Evolutionary conservation across 2,113 vertebrate species (phyloP).

Genomic region (Pollimyrus isidori): DNA sequence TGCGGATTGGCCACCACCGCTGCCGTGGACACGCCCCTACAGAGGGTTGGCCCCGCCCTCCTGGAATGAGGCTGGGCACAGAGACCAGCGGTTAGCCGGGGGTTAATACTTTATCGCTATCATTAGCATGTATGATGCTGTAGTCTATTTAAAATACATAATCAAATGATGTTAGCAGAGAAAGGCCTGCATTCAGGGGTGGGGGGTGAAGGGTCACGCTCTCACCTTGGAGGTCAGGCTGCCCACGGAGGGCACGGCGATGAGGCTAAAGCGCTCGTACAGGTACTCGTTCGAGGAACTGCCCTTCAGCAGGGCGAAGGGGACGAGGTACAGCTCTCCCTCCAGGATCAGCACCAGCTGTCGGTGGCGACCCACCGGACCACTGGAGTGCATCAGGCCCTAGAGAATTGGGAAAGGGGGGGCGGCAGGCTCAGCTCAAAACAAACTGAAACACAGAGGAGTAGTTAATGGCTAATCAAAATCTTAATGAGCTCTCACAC

Average conservation of each 20-base stretch:
- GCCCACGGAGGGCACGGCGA: constrained; percentile 81
- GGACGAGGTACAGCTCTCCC: constrained; percentile 90
- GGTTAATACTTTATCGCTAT: neutral
- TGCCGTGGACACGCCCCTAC: constrained; percentile 78
- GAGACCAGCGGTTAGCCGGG: neutral
- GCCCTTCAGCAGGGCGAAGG: constrained; percentile 88
- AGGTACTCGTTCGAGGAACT: constrained; percentile 92
- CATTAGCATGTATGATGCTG: neutral
- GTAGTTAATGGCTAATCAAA: neutral
- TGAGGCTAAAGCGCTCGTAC: constrained; percentile 86
- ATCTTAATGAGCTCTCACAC: neutral
- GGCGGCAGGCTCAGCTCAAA: neutral
- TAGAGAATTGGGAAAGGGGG: constrained; percentile 37
- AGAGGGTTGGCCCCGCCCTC: constrained; percentile 62
- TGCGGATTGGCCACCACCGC: constrained; percentile 86
- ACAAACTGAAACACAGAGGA: neutral
- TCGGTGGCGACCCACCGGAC: constrained; percentile 83
- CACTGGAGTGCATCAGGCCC: constrained; percentile 93
- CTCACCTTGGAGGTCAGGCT: constrained; percentile 79
- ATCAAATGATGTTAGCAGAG: neutral
- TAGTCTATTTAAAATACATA: neutral
- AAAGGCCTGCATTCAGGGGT: neutral
- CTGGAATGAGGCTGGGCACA: constrained; percentile 63
- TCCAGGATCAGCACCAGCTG: constrained; percentile 90
- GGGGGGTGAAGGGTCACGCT: neutral